These are phyloP conservation scores for Operophtera brumata DNA, from an alignment of 2,888 invertebrate species.

Conservation along the genomic window DNA sequence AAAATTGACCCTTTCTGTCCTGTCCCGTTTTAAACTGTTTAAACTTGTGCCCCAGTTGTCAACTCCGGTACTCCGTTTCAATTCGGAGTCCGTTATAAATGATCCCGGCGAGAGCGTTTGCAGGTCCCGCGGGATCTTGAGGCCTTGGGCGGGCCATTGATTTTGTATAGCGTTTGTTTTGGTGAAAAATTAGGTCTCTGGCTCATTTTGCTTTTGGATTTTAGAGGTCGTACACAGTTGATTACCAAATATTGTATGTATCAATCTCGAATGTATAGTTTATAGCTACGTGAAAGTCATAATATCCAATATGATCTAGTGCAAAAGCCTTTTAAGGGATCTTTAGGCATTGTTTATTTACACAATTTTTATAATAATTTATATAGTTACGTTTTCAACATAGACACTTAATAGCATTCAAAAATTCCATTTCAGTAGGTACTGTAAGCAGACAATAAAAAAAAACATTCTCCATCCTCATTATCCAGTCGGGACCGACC, in stretches of 20 bases:
- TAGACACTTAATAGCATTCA: slow-evolving; percentile 15
- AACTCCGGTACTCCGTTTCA: slow-evolving; percentile 15
- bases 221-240: background rate
- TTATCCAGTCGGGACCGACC: slow-evolving; percentile 35
- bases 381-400: slow-evolving; percentile 9
- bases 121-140: slow-evolving; percentile 11
- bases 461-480: slow-evolving; percentile 34
- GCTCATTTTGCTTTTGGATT: background rate
- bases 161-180: slow-evolving; percentile 14
- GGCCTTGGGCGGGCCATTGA: slow-evolving; percentile 19
- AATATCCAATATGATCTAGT: no score
- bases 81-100: slow-evolving; percentile 11
- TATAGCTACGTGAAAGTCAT: no score
- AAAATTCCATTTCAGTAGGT: slow-evolving; percentile 31
- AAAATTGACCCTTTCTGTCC: slow-evolving; percentile 3
- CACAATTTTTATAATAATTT: slow-evolving; percentile 8
- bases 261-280: no score
- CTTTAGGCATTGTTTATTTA: no score
- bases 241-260: no score
- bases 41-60: slow-evolving; percentile 16
- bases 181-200: slow-evolving; percentile 4
- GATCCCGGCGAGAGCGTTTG: slow-evolving; percentile 8
- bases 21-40: slow-evolving; percentile 8
- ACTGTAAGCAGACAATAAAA: slow-evolving; percentile 36
- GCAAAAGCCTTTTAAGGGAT: no score